Evolutionary conservation across 2,797 vertebrate genomes (phyloP).

Genomic region (Acipenser oxyrinchus): DNA sequence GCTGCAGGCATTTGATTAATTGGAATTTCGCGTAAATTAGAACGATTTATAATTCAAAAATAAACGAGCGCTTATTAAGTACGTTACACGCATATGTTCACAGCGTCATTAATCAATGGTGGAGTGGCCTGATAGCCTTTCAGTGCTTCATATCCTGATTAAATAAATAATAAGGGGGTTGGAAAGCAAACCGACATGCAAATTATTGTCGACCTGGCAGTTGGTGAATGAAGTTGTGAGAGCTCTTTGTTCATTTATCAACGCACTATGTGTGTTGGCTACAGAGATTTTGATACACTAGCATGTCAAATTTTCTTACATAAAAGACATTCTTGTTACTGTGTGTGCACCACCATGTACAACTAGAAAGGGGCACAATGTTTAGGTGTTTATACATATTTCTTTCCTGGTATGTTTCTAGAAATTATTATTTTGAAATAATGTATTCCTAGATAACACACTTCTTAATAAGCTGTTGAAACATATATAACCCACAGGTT

Average conservation of each 20-base stretch:
- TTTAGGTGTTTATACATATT: constrained; percentile 4
- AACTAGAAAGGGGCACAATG: constrained; percentile 1
- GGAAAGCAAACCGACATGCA: not conserved
- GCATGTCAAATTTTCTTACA: no score
- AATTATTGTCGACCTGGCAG: not conserved
- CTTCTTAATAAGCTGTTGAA: no score
- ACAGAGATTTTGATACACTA: no score
- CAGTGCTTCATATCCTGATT: constrained; percentile 4
- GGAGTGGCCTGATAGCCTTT: not conserved
- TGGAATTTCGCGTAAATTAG: constrained; percentile 15
- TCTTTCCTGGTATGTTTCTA: constrained; percentile 7
- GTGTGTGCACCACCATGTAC: not conserved
- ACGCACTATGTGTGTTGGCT: not conserved
- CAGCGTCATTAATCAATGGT: constrained; percentile 15
- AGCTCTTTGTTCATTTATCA: constrained; percentile 5
- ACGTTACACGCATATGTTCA: constrained; percentile 9
- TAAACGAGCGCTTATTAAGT: constrained; percentile 13
- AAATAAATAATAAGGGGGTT: constrained; percentile 9
- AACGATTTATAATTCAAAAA: constrained; percentile 5
- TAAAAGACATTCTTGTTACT: not conserved
- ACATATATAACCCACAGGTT: no score
- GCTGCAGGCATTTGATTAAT: constrained; percentile 11
- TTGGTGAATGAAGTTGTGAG: constrained; percentile 13
- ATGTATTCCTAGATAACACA: not conserved
- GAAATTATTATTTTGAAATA: not conserved